Evolutionary conservation across 2,888 invertebrate species (phyloP), one percentile per base, ranked within the genome.

Genomic region (Heliconius sara): DNA sequence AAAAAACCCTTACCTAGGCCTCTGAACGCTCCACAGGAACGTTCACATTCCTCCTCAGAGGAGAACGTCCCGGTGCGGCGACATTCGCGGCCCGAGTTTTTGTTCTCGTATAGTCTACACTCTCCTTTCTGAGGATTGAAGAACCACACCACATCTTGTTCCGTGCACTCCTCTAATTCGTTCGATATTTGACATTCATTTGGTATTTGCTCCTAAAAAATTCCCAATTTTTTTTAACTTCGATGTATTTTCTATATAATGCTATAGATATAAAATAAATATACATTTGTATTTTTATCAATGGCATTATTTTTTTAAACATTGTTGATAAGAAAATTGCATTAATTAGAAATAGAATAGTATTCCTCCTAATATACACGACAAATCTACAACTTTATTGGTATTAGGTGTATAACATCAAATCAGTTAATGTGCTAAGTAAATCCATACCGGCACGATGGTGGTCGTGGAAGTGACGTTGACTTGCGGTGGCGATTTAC

Each of bases 21-120:
- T 85, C 96, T 95, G 92, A 97, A 98, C 70, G 92, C 93, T 57
- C 98, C 97, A 85, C 98, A 98, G 80, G 96, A 96, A 78, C 97
- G 93, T 89, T 97, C 96, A 88, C 98, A 98, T 82, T 97, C 97
- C 86, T 97, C 97, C 85, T 96, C 96, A 0, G 97, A 96, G 91
- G 19, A 95, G 96, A 82, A 96, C 89, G 88, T 97, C 96, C 86
- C 97, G 95, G 77, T 86, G 67, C 80, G 77, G n/a, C 89, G 83
- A 97, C 98, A 85, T 93, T 87, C 83, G 95, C 96, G 9, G 92
- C 95, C 76, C 92, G 95, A 78, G 92, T 95, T 84, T 89, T 91
- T 84, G 85, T 93, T 93, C 77, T 83, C 74, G 83, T 90, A 85
- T 2, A 84, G 19, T 9, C 86, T 82, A 80, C 94, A 94, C 60